phyloP scores from a whole-genome alignment of 2,797 vertebrate species.

The Eremophila alpestris region DNA sequence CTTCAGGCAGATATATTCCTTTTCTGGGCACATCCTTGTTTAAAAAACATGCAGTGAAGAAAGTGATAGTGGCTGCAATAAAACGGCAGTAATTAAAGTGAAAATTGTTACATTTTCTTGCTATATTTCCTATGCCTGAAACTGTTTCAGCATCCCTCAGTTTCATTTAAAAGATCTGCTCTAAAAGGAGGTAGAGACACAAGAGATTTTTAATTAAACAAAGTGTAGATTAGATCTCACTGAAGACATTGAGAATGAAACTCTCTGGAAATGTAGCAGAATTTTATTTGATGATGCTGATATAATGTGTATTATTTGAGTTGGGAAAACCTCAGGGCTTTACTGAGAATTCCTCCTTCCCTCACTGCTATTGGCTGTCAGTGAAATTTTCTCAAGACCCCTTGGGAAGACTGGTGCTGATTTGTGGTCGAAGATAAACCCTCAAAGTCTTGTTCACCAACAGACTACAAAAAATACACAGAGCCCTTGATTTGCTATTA shows the following conservation, averaged over 20 bases:
- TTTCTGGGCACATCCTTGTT: neutral
- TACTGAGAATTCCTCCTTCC: neutral
- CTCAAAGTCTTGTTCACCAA: neutral
- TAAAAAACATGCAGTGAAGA: neutral
- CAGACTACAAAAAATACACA: neutral
- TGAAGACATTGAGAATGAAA: neutral
- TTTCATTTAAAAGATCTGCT: neutral
- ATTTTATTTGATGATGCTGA: slow-evolving; percentile 33
- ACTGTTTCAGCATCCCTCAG: neutral
- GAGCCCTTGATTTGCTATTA: neutral
- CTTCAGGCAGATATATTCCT: slow-evolving; percentile 12
- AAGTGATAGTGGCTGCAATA: neutral
- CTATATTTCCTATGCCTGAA: neutral
- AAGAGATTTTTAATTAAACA: slow-evolving; percentile 62
- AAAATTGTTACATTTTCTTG: neutral
- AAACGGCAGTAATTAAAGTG: neutral
- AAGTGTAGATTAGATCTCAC: slow-evolving; percentile 47
- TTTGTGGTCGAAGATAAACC: neutral
- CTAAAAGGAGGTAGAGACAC: slow-evolving; percentile 10
- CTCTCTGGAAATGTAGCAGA: slow-evolving; percentile 9
- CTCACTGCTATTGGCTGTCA: neutral
- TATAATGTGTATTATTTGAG: neutral
- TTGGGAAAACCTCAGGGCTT: neutral
- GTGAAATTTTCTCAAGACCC: neutral
- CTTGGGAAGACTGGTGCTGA: neutral